These are phyloP conservation scores for Gymnoscopelus braueri DNA, from an alignment of 2,797 vertebrate genomes.

Conservation along the genomic window DNA sequence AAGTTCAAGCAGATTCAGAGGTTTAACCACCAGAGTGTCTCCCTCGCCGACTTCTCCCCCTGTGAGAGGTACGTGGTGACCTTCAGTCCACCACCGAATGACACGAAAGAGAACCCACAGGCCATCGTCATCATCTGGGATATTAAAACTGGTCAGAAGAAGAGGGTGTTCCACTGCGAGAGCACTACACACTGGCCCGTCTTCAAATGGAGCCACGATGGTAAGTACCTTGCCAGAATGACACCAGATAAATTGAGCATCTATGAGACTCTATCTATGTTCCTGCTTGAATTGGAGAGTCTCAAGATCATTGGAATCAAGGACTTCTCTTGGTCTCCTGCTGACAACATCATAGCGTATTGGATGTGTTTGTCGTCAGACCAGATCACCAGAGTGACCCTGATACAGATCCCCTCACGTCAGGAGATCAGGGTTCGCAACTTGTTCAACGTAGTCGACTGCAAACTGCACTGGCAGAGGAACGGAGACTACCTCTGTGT, in stretches of 20 bases:
- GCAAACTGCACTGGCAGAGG: conserved; percentile 98
- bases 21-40: conserved; percentile 96
- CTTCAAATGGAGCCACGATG: conserved; percentile 99
- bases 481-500: conserved; percentile 97
- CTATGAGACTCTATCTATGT: conserved; percentile 98
- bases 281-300: conserved; percentile 97
- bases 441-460: conserved; percentile 98
- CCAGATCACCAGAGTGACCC: conserved; percentile 93
- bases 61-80: conserved; percentile 98
- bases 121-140: conserved; percentile 98
- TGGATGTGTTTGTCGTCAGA: too few relatives aligned
- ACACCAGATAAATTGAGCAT: conserved; percentile 95
- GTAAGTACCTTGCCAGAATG: conserved; percentile 99
- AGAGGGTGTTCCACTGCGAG: conserved; percentile 97
- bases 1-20: conserved; percentile 99
- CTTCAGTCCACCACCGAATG: conserved; percentile 92
- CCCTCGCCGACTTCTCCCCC: conserved; percentile 98
- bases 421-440: conserved; percentile 93
- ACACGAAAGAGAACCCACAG: conserved; percentile 97
- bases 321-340: conserved; percentile 99
- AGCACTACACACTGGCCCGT: conserved; percentile 99
- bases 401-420: conserved; percentile 95
- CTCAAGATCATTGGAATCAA: conserved; percentile 96
- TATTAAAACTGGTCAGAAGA: conserved; percentile 96
- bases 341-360: conserved; percentile 94